A percentile compares a stretch with the other conserved stretches of the same genome.
These are phyloP conservation scores for Erythrocercus mccallii DNA, from an alignment of 2,113 vertebrate genomes.

Conservation along the genomic window DNA sequence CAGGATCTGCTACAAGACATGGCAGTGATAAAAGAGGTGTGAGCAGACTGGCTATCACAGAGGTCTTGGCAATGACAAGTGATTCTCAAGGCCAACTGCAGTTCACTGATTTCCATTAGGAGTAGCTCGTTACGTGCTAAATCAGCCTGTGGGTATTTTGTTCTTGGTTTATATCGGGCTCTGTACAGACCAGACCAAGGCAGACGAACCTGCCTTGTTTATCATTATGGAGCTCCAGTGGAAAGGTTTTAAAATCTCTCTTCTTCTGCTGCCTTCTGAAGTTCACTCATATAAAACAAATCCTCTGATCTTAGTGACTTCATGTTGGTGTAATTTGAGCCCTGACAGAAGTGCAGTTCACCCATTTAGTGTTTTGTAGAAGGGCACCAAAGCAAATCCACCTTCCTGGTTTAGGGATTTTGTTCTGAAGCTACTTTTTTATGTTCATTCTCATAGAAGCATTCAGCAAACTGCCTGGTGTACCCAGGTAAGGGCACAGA, in stretches of 20 bases:
- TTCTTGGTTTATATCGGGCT: background rate
- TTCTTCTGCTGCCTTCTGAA: background rate
- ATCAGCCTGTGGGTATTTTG: background rate
- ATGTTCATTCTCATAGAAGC: background rate
- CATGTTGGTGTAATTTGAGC: background rate
- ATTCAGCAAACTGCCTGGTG: background rate
- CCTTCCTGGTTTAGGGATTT: background rate
- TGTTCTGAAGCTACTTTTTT: background rate
- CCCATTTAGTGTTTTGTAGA: background rate
- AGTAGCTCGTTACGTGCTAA: slow-evolving; percentile 13
- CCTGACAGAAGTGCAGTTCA: background rate
- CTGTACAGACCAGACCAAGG: background rate
- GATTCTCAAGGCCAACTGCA: slow-evolving; percentile 17
- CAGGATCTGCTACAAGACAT: background rate
- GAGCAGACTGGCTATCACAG: background rate
- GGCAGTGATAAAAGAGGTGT: slow-evolving; percentile 1
- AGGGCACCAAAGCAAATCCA: slow-evolving; percentile 5
- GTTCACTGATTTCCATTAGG: slow-evolving; percentile 6
- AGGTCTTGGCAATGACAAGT: slow-evolving; percentile 22
- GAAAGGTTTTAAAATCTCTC: background rate
- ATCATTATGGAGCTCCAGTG: background rate
- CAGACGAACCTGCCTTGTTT: background rate
- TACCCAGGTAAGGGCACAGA: background rate
- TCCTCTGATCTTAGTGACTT: background rate
- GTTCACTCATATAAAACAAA: background rate